Conservation (phyloP, 2,888 invertebrate genomes). For the Calliphora vomitoria region DNA sequence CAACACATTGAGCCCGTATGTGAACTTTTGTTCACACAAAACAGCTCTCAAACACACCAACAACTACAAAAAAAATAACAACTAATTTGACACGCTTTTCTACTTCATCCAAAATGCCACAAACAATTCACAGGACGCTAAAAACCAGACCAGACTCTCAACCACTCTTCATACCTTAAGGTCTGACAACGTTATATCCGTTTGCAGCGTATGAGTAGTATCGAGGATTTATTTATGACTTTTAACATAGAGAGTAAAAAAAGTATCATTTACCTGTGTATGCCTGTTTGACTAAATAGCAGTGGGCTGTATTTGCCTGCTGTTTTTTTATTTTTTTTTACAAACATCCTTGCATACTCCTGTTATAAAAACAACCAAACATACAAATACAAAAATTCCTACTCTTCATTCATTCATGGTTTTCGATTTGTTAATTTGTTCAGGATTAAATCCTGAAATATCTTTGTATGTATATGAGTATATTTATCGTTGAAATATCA, state of each 20-base stretch:
- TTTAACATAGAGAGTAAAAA: slow-evolving; percentile 27
- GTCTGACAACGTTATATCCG: slow-evolving; percentile 20
- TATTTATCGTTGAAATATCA: slow-evolving; percentile 63
- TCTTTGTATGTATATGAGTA: slow-evolving; percentile 4
- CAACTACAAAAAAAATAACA: slow-evolving; percentile 31
- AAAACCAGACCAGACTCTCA: slow-evolving; percentile 38
- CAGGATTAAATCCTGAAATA: slow-evolving; percentile 28
- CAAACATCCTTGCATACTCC: slow-evolving; percentile 19
- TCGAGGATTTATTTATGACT: slow-evolving; percentile 57
- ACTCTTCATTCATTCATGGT: slow-evolving; percentile 46
- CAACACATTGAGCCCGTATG: slow-evolving; percentile 69
- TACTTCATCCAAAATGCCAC: slow-evolving; percentile 54
- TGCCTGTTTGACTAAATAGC: slow-evolving; percentile 34
- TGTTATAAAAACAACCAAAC: slow-evolving; percentile 1
- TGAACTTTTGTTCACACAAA: slow-evolving; percentile 51
- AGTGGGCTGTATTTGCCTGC: slow-evolving; percentile 33
- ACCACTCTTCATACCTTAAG: slow-evolving; percentile 16
- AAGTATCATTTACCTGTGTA: slow-evolving; percentile 67
- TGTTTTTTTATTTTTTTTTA: slow-evolving; percentile 4
- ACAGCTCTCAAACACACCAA: not conserved
- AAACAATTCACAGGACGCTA: slow-evolving; percentile 16
- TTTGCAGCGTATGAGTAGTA: slow-evolving; percentile 12
- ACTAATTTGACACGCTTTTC: slow-evolving; percentile 72
- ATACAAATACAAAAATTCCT: not conserved
- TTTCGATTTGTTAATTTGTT: slow-evolving; percentile 48